phyloP scores from a whole-genome alignment of 2,888 invertebrate genomes.

The Spodoptera exigua region DNA sequence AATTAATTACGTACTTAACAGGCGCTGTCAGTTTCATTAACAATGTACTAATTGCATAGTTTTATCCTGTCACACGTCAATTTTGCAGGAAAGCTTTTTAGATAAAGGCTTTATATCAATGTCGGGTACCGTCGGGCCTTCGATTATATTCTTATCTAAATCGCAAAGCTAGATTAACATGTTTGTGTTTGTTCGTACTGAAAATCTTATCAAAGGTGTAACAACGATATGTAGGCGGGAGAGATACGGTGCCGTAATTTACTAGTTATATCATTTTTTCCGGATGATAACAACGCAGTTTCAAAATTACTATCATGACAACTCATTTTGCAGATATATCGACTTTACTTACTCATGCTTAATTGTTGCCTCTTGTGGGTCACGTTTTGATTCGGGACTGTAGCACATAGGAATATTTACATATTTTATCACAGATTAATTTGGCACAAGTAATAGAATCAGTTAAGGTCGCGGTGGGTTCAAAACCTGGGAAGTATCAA shows the following conservation, averaged over 20 bases:
- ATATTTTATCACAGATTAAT: too few species aligned
- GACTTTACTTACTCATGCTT: too few species aligned
- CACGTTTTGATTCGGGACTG: too few species aligned
- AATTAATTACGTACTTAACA: constrained; percentile 40
- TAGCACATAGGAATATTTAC: too few species aligned
- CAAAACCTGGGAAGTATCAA: too few species aligned
- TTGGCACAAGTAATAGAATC: too few species aligned
- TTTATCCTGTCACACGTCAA: constrained; percentile 27
- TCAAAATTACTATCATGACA: constrained; percentile 26
- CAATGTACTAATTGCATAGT: constrained; percentile 25
- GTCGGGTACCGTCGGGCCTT: constrained; percentile 23
- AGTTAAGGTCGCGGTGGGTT: too few species aligned
- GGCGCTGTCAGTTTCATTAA: constrained; percentile 47
- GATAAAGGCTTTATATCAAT: constrained; percentile 38
- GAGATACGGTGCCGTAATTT: constrained; percentile 45
- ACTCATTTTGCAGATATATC: constrained; percentile 9
- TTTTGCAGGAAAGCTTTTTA: constrained; percentile 50
- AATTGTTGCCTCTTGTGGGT: too few species aligned
- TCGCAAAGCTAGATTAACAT: constrained; percentile 47
- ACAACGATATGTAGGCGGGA: constrained; percentile 30
- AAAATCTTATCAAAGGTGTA: constrained; percentile 52
- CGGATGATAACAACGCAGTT: constrained; percentile 27
- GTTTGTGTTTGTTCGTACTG: constrained; percentile 41
- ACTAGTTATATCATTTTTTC: constrained; percentile 54
- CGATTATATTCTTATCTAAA: constrained; percentile 49